Evolutionary conservation across 2,113 vertebrate species (phyloP).

Genomic region (Mormyrus iriodes): DNA sequence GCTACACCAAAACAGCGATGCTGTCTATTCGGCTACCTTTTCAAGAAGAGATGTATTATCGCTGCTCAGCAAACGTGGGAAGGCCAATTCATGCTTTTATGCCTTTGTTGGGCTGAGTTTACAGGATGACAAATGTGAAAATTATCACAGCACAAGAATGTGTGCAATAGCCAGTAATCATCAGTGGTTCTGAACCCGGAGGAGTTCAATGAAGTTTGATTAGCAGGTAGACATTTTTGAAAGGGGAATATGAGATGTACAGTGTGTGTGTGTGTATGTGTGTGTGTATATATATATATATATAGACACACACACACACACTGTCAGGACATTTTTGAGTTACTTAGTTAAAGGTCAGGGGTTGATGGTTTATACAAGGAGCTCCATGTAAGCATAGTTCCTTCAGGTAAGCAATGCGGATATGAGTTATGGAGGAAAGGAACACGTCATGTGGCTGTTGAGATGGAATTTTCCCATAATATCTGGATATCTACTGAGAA

Average conservation of each 20-base stretch:
- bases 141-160: background rate
- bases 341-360: background rate
- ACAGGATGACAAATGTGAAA: background rate
- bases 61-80: background rate
- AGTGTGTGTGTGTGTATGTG: too few relatives aligned
- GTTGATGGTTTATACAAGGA: background rate
- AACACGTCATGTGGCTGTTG: background rate
- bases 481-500: background rate
- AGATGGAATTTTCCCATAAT: background rate
- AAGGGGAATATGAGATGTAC: background rate
- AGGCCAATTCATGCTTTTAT: background rate
- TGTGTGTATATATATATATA: too few relatives aligned
- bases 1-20: background rate
- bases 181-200: background rate
- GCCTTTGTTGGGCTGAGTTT: background rate
- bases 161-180: background rate
- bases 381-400: background rate
- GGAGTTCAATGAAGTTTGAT: background rate
- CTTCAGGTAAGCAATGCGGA: background rate
- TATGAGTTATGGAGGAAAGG: background rate
- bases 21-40: background rate
- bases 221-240: background rate
- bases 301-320: too few relatives aligned
- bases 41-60: background rate
- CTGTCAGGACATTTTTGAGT: background rate